Conservation (phyloP, 2,113 vertebrate genomes). For the Eubucco bourcierii region DNA sequence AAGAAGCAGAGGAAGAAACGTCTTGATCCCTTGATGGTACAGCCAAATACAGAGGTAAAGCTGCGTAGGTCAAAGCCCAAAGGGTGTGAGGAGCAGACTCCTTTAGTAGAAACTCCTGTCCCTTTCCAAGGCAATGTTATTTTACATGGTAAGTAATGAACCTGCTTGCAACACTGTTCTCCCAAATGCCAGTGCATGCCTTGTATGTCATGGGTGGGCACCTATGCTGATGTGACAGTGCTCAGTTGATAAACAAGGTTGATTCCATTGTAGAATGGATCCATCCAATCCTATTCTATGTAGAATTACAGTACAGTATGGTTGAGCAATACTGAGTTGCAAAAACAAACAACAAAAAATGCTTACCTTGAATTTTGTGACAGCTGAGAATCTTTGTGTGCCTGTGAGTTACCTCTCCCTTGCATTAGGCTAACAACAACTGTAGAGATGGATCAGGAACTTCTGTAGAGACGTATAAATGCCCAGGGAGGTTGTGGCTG, state of each 20-base stretch:
- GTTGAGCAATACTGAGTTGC: neutral
- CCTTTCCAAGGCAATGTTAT: conserved; percentile 70
- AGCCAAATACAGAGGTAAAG: conserved; percentile 89
- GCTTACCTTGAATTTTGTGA: neutral
- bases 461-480: neutral
- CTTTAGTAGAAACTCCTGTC: conserved; percentile 79
- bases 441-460: neutral
- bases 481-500: no score
- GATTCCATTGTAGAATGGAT: no score
- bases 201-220: neutral
- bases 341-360: neutral
- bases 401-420: neutral
- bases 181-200: neutral
- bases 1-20: conserved; percentile 92
- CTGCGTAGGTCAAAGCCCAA: conserved; percentile 77
- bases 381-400: neutral
- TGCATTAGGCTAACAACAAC: neutral
- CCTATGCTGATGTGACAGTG: neutral
- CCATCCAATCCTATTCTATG: no score
- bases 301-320: neutral
- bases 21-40: conserved; percentile 91
- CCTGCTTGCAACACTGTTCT: neutral
- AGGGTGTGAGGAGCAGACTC: conserved; percentile 84
- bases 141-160: conserved; percentile 81
- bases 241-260: neutral